phyloP scores from a whole-genome alignment of 2,888 invertebrate species.

The Diploptera punctata region DNA sequence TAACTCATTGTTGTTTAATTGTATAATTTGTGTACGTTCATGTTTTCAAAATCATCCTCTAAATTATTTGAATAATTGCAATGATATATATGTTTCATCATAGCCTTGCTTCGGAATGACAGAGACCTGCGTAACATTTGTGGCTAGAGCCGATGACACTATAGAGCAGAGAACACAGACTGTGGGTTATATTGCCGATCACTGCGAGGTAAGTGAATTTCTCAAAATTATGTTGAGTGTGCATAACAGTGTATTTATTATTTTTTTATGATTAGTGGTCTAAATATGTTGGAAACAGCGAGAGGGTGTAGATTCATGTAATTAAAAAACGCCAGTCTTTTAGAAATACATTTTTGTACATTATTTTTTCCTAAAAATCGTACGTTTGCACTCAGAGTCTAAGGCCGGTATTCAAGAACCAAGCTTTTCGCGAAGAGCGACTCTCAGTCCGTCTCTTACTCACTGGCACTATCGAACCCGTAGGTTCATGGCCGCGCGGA shows the following conservation, averaged over 20 bases:
- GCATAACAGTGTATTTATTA: not conserved
- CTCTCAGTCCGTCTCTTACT: no score
- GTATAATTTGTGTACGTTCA: slow-evolving; percentile 37
- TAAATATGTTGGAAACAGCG: no score
- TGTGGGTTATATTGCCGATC: slow-evolving; percentile 61
- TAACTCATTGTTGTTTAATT: no score
- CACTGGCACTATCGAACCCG: no score
- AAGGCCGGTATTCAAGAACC: no score
- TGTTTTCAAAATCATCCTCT: not conserved
- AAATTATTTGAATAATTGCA: not conserved
- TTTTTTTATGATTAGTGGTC: not conserved
- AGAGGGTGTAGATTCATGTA: no score
- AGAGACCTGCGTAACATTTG: slow-evolving; percentile 64
- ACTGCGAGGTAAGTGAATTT: slow-evolving; percentile 57
- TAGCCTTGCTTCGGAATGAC: slow-evolving; percentile 66
- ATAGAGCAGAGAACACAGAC: slow-evolving; percentile 58
- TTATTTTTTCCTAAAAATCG: slow-evolving; percentile 3
- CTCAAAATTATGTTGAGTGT: not conserved
- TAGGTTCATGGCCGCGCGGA: no score
- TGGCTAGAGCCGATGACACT: slow-evolving; percentile 56
- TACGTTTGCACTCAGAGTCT: not conserved
- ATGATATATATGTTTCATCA: slow-evolving; percentile 28
- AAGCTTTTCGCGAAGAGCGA: no score
- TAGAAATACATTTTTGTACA: not conserved
- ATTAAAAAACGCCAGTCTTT: not conserved